Base-by-base conservation (phyloP, 1,140 invertebrate species). In the Euura lappo region DNA sequence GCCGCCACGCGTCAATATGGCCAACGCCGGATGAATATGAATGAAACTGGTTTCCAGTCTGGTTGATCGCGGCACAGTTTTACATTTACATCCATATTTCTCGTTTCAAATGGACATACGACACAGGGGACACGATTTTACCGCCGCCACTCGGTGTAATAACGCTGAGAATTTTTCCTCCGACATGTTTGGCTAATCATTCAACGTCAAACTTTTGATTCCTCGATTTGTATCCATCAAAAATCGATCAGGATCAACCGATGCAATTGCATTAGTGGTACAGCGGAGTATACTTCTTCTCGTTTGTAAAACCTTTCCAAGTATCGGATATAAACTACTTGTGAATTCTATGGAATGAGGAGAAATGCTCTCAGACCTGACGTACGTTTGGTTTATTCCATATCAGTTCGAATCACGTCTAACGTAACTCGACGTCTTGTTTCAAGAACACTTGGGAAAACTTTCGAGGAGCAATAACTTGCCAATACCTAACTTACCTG, bases 21-120 rank as follows among this genome's bases (percentile, higher is more conserved):
- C 44, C 45, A 72, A 60, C 69, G 65, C 67, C 51, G 77, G 74
- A 80, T 80, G 79, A 80, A 79, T 80, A 80, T 79, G 78, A 80
- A 80, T 79, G 78, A 80, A 80, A 78, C 77, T 71, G 75, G 71
- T 80, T 80, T 79, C 72, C 75, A 72, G 76, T 80, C 77, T 73
- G 77, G 75, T 74, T 79, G 79, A 80, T 60, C 51, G 3, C 51
- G 51, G 2, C 13, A 8, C 51, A 60, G 51, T 60, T 60, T n/a
- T n/a, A 60, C 51, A 60, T 60, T 60, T 60, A 60, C 51, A 60
- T 60, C 51, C 51, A 60, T 60, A 60, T 60, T 60, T 60, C 51
- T 11, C 51, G 51, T 60, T 60, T 60, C 51, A 60, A 11, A 60
- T 60, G 51, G 13, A n/a, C 51, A 28, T 28, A 28, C 28, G 28